These are phyloP conservation scores for Drosophila sturtevanti DNA, from an alignment of 1,140 invertebrate species.

Conservation along the genomic window DNA sequence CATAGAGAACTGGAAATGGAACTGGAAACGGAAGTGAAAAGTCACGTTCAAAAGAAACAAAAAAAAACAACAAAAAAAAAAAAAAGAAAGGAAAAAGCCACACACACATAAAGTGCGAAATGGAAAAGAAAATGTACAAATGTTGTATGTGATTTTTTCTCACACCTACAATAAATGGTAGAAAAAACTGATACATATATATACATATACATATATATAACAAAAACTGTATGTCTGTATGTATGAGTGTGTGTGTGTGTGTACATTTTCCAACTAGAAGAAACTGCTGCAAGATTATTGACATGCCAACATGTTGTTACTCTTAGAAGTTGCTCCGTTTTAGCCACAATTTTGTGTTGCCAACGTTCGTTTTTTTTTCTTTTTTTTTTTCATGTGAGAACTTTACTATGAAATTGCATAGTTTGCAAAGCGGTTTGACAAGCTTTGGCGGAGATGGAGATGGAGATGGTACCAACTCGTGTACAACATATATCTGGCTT, in stretches of 20 bases:
- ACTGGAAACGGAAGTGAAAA: constrained; percentile 64
- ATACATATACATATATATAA: neutral
- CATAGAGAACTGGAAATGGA: constrained; percentile 5
- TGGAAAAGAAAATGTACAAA: constrained; percentile 8
- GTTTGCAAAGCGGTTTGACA: constrained; percentile 59
- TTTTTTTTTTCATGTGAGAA: constrained; percentile 50
- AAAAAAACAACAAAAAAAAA: too few relatives aligned
- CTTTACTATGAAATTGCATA: constrained; percentile 71
- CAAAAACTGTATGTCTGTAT: neutral
- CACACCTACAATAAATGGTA: constrained; percentile 14
- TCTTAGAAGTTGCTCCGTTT: constrained; percentile 42
- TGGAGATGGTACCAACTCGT: neutral
- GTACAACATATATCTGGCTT: constrained; percentile 50
- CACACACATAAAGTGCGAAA: neutral
- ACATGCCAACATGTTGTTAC: constrained; percentile 78
- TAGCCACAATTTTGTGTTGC: constrained; percentile 32
- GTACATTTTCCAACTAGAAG: neutral
- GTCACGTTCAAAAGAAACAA: constrained; percentile 48
- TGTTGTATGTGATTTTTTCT: constrained; percentile 12
- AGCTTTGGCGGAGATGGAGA: constrained; percentile 30
- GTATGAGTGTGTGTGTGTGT: neutral
- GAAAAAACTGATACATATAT: neutral
- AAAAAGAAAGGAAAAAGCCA: neutral
- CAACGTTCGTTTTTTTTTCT: constrained; percentile 25
- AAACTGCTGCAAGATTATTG: constrained; percentile 69